These are phyloP conservation scores for Heterotilapia buettikoferi DNA, from an alignment of 2,113 vertebrate genomes.

Conservation along the genomic window DNA sequence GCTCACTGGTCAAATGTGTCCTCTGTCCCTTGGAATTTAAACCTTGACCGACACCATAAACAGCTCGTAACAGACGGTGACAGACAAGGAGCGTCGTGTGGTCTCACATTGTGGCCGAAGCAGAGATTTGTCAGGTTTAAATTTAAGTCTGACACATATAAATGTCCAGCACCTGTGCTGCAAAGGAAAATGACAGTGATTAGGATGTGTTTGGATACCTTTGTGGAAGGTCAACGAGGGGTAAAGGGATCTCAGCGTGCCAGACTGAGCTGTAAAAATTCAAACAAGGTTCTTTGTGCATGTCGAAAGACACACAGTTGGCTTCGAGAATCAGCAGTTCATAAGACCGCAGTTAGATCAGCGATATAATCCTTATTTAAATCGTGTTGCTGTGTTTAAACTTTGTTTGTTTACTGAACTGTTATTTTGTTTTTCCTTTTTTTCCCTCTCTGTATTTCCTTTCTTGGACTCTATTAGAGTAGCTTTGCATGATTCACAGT, in stretches of 20 bases:
- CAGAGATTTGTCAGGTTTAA: conserved; percentile 32
- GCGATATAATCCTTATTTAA: background rate
- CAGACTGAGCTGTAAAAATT: background rate
- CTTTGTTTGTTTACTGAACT: background rate
- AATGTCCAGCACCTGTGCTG: conserved; percentile 18
- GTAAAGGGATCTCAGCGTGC: background rate
- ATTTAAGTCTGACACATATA: conserved; percentile 22
- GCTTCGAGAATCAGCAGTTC: background rate
- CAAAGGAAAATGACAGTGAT: conserved; percentile 3
- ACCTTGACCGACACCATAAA: background rate
- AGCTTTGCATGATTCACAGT: background rate
- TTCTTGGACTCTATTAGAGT: background rate
- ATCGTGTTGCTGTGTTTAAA: background rate
- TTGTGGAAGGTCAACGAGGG: conserved; percentile 23
- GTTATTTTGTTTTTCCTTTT: background rate
- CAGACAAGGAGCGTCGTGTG: conserved; percentile 2
- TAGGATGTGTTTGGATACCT: background rate
- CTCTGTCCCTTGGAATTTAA: background rate
- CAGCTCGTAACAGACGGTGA: conserved; percentile 6
- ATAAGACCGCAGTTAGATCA: accelerated
- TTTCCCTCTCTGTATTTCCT: background rate
- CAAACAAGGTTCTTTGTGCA: background rate
- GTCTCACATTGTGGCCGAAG: background rate
- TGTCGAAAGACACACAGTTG: background rate
- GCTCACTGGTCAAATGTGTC: background rate